These are phyloP conservation scores for Verasper variegatus DNA, from an alignment of 2,113 vertebrate genomes.

Conservation along the genomic window DNA sequence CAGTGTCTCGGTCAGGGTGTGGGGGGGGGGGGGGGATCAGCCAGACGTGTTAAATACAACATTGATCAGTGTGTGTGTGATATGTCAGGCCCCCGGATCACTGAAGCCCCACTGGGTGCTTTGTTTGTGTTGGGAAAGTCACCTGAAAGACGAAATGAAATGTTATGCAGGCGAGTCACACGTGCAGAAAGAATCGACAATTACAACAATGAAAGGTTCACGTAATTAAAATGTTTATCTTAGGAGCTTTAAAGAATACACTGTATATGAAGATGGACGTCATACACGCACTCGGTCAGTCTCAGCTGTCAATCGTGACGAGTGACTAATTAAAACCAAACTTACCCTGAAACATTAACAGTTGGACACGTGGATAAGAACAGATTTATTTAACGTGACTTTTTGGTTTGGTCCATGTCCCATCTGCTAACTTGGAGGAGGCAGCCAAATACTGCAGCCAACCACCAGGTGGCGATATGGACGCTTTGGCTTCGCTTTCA, in stretches of 20 bases:
- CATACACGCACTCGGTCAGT: too few species aligned
- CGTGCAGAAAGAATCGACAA: background rate
- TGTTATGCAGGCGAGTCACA: too few species aligned
- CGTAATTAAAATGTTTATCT: background rate
- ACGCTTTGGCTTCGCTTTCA: background rate
- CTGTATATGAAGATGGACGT: too few species aligned
- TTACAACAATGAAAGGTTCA: background rate
- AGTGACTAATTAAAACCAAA: too few species aligned
- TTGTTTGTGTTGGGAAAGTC: conserved; percentile 34
- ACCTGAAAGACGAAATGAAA: conserved; percentile 3
- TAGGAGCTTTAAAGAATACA: background rate
- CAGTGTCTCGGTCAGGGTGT: background rate
- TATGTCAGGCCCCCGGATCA: conserved; percentile 11
- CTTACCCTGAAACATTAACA: too few species aligned
- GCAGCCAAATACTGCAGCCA: too few species aligned
- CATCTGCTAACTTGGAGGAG: too few species aligned
- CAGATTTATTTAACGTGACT: too few species aligned
- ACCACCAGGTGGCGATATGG: too few species aligned
- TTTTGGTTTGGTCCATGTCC: too few species aligned
- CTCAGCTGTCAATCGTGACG: too few species aligned
- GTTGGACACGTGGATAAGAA: too few species aligned
- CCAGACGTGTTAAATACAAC: conserved; percentile 51
- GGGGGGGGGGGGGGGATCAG: conserved; percentile 18
- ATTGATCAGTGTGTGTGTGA: conserved; percentile 49
- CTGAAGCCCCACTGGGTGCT: conserved; percentile 7